Evolutionary conservation across 2,113 vertebrate genomes (phyloP).

Genomic region (Chloroceryle aenea): DNA sequence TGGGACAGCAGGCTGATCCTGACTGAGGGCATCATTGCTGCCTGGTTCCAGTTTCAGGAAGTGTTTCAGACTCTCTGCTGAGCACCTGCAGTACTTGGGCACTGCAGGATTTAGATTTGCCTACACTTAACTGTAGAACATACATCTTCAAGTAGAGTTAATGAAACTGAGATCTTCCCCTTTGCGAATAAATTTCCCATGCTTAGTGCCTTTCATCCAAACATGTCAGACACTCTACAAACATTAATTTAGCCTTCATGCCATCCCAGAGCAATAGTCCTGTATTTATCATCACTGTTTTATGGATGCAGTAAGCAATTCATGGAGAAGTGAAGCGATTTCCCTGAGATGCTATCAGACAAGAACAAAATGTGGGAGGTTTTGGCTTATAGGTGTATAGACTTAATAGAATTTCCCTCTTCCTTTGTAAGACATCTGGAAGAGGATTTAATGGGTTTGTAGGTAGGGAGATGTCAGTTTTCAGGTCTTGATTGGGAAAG

Average conservation of each 20-base stretch:
- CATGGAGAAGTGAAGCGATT: background rate
- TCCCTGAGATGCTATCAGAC: background rate
- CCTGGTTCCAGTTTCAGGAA: background rate
- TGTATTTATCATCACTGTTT: background rate
- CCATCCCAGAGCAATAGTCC: background rate
- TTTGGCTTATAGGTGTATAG: background rate
- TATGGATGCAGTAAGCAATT: background rate
- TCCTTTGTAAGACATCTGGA: background rate
- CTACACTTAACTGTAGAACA: accelerated
- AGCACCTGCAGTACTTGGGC: accelerated
- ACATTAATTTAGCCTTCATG: background rate
- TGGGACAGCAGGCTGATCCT: background rate
- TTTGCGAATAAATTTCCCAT: background rate
- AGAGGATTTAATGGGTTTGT: background rate
- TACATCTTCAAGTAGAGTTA: background rate
- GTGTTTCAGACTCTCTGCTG: background rate
- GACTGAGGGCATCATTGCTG: background rate
- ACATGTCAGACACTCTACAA: background rate
- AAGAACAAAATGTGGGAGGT: background rate
- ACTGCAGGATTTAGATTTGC: background rate
- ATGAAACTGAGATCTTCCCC: background rate
- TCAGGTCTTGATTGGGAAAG: background rate
- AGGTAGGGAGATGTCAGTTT: background rate
- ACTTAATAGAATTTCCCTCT: background rate
- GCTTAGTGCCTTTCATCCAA: background rate